Evolutionary conservation across 2,113 vertebrate species (phyloP), one percentile per base, ranked within the genome.

Genomic region (Gambusia holbrooki): DNA sequence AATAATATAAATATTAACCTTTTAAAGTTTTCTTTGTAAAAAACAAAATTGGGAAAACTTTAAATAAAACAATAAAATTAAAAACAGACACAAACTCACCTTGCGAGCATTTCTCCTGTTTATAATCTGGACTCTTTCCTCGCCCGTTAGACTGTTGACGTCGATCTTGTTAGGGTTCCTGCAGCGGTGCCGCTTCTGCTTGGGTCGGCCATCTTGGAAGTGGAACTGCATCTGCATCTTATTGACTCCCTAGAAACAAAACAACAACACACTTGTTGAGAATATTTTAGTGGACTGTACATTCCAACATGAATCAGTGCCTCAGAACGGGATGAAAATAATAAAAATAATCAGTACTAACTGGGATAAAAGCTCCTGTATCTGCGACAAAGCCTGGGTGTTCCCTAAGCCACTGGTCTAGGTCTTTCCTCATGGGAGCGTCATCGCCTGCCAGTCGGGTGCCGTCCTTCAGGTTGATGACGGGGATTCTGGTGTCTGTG

Each of bases 161-260:
- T 99, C 98, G n/a, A 99, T 94, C 93, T 99, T 99, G 92, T 97
- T 99, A 15, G 98, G 98, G 80, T 99, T 99, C 84, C 98, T 93
- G 81, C 98, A 99, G 73, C 98, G 97, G 73, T 99, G 98, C 54
- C 98, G 94, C 89, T 99, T 99, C 90, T 99, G 98, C 84, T 99
- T 99, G 37, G 98, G 98, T 27, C 97, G 95, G 13, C 96, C 97
- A 27, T 99, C 97, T 1, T 98, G 97, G 89, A 98, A 95, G 3
- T 98, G 97, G 89, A 98, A 95, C 92, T 96, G 96, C 92, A 96
- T 89, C 87, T 96, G 96, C 92, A 96, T 92, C 83, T 95, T 95
- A 84, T 89, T 94, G 35, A 92, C 87, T 1, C 91, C 94, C 95
- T 95, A 73, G 3, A 69, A 19, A 48, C 45, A 76, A 1, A 0